Conservation (phyloP, 2,113 vertebrate species). For the Emydura subglobosa region DNA sequence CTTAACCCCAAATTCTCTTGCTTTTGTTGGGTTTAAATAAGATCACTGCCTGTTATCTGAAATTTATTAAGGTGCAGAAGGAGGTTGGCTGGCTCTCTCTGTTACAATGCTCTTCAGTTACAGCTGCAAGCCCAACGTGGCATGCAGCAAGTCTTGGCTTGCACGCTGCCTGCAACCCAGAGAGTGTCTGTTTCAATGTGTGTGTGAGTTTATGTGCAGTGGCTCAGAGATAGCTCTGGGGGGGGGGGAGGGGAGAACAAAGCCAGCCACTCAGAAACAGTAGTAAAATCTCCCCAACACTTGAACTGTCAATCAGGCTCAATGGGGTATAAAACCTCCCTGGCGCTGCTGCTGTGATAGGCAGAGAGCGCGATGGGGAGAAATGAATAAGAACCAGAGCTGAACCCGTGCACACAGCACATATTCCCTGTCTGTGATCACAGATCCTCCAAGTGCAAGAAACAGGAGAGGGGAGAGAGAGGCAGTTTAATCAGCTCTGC, state of each 20-base stretch:
- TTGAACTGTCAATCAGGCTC: constrained; percentile 97
- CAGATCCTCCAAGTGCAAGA: constrained; percentile 65
- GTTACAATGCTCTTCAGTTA: constrained; percentile 35
- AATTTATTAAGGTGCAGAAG: background rate
- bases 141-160: constrained; percentile 59
- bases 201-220: background rate
- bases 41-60: background rate
- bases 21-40: background rate
- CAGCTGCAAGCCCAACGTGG: constrained; percentile 40
- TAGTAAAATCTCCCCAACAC: constrained; percentile 85
- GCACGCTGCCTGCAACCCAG: constrained; percentile 7
- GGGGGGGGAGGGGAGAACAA: constrained; percentile 73
- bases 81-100: background rate
- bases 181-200: background rate
- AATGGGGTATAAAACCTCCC: constrained; percentile 87
- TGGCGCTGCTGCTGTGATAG: constrained; percentile 66
- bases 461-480: constrained; percentile 66
- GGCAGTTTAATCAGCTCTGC: constrained; percentile 56
- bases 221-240: constrained; percentile 14
- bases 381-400: constrained; percentile 38
- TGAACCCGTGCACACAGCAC: constrained; percentile 47
- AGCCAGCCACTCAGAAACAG: constrained; percentile 83
- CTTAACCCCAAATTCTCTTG: background rate
- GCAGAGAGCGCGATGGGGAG: constrained; percentile 59
- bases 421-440: constrained; percentile 66